Evolutionary conservation across 2,113 vertebrate genomes (phyloP), one percentile per base, ranked within the genome.

Genomic region (Engraulis encrasicolus): DNA sequence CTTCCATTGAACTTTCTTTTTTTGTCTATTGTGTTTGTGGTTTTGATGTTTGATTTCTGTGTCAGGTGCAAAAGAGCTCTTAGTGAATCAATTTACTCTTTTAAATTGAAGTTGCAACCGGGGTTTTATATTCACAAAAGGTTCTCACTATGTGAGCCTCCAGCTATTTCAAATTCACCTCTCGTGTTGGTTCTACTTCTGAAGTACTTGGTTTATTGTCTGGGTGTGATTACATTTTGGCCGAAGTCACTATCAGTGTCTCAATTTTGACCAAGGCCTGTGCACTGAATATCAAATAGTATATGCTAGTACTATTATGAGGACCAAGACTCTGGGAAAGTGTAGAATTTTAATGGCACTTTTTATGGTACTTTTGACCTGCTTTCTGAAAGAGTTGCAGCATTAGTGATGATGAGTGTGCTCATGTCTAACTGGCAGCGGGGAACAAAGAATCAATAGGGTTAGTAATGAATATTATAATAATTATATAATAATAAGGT

Each of bases 401-500:
- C n/a, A n/a, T n/a, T n/a, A n/a, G n/a, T n/a, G n/a, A n/a, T n/a
- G n/a, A n/a, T n/a, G n/a, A n/a, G n/a, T n/a, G n/a, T n/a, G n/a
- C n/a, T 71, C 27, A 58, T 23, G 40, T 7, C 6, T 58, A 58
- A 23, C 54, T n/a, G 20, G 23, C 6, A 61, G 58, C 0, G 23
- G 58, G 27, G 31, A 66, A 66, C 6, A 52, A 18, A 58, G 20
- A 85, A 15, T 94, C 92, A 37, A 4, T 89, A 0, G 93, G 95
- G 0, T 6, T 89, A 5, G 49, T 95, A 50, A 89, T 80, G 6
- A 34, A 0, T 45, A 9, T 45, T 45, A 0, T 88, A 71, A 0
- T 0, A 0, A 95, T 95, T 1, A 2, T 86, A 0, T 82, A 92
- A 4, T 0, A n/a, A n/a, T n/a, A n/a, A n/a, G n/a, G n/a, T n/a